These are phyloP conservation scores for Miniopterus natalensis DNA, from an alignment of 2,113 vertebrate species.

Conservation along the genomic window DNA sequence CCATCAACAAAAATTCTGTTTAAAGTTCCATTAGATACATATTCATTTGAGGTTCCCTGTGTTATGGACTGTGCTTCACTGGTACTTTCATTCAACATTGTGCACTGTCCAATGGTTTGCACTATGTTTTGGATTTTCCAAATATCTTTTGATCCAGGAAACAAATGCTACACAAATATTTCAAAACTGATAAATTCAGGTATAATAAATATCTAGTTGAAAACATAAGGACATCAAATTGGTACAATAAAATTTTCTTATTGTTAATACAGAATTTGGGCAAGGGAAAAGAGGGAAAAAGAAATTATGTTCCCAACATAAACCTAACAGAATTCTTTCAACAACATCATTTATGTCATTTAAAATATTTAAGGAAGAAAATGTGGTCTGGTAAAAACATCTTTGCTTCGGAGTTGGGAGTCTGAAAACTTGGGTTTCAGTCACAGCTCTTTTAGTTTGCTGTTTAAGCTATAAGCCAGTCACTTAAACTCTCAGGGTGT, in stretches of 20 bases:
- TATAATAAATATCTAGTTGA: conserved; percentile 34
- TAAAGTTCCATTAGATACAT: background rate
- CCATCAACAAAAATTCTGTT: background rate
- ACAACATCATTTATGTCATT: conserved; percentile 7
- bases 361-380: background rate
- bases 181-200: background rate
- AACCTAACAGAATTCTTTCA: conserved; percentile 24
- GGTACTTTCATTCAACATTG: background rate
- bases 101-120: background rate
- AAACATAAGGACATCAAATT: conserved; percentile 16
- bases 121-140: conserved; percentile 21
- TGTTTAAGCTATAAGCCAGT: background rate
- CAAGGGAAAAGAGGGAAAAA: background rate
- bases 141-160: conserved; percentile 41
- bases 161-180: conserved; percentile 39
- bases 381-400: background rate
- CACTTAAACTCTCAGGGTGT: background rate
- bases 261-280: conserved; percentile 9
- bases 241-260: background rate
- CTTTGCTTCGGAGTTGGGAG: background rate
- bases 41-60: background rate
- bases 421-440: background rate
- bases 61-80: background rate
- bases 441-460: conserved; percentile 18
- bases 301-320: background rate